Percentiles rank a stretch among this genome's conserved stretches.
These are phyloP conservation scores for Sarcophaga variegata DNA, from an alignment of 2,888 invertebrate genomes.

Conservation along the genomic window DNA sequence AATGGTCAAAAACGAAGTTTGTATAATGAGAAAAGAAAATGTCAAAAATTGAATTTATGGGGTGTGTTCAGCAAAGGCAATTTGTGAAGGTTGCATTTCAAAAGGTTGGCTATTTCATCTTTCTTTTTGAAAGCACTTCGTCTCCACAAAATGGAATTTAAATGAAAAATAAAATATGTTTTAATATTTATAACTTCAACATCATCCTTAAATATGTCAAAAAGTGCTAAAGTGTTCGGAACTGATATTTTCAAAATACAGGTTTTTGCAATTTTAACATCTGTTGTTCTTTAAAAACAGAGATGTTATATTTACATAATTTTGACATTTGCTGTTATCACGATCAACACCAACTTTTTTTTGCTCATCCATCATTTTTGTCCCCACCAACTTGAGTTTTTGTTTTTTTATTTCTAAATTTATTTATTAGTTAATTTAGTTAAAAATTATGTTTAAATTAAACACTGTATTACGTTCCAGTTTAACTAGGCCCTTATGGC, in stretches of 20 bases:
- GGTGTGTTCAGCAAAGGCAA: conserved; percentile 15
- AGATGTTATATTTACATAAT: conserved; percentile 28
- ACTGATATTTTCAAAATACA: background rate
- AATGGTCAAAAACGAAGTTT: conserved; percentile 33
- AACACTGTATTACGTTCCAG: conserved; percentile 50
- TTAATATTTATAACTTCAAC: no score
- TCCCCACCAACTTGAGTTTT: background rate
- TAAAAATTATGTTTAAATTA: conserved; percentile 62
- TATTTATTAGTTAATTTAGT: conserved; percentile 25
- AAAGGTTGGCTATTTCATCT: no score
- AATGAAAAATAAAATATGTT: no score
- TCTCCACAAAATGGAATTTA: no score
- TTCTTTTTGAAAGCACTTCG: no score
- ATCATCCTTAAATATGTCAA: background rate
- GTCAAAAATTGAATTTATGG: conserved; percentile 38
- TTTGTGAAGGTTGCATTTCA: background rate
- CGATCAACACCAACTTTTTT: conserved; percentile 24
- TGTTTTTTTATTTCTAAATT: conserved; percentile 22
- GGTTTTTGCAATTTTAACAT: background rate
- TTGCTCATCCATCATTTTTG: background rate
- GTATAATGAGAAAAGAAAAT: conserved; percentile 18
- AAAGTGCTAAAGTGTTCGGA: background rate
- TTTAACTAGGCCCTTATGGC: conserved; percentile 62
- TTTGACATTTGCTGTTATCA: conserved; percentile 19
- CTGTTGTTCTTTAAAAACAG: background rate